Evolutionary conservation across 2,888 invertebrate genomes (phyloP), one percentile per base, ranked within the genome.

Genomic region (Troglohyphantes excavatus): DNA sequence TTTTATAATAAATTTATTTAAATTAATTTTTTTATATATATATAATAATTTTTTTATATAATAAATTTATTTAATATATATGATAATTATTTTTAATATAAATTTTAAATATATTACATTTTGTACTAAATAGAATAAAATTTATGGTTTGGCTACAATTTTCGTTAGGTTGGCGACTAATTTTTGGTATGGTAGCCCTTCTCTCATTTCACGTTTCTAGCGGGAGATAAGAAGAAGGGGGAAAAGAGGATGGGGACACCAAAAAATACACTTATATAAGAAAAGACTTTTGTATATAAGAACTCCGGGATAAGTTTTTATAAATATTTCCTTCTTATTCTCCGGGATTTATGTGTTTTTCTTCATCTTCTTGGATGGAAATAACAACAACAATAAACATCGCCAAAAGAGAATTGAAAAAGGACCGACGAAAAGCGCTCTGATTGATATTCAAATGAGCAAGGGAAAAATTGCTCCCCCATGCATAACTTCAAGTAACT

Each of bases 371-470:
- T 23, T 26, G n/a, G 43, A 53, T 68, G 61, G 65, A 53, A 59
- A 46, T 63, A 84, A 63, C 68, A 79, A 79, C 68, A 86, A 86
- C 86, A 86, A 86, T 72, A 79, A 85, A 86, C 70, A 61, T 70
- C 29, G 61, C 39, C 68, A 53, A 26, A n/a, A 29, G 53, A 63
- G 53, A 68, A 67, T 68, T 61, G 67, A 78, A 81, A 82, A 82
- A 76, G 68, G 68, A 82, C 21, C 53, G 53, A 17, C 53, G 53
- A 82, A 88, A 89, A 89, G 82, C 82, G 68, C 82, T 89, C 76
- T 89, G 88, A 89, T 89, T 89, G 88, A 89, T 89, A 89, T 89
- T 82, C 82, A 89, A 89, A 89, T 89, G 88, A 89, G 88, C 29
- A 67, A 73, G 43, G 87, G 33, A 75, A 67, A 53, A 75, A 75